Evolutionary conservation across 2,888 invertebrate genomes (phyloP).

Genomic region (Papilio protenor): DNA sequence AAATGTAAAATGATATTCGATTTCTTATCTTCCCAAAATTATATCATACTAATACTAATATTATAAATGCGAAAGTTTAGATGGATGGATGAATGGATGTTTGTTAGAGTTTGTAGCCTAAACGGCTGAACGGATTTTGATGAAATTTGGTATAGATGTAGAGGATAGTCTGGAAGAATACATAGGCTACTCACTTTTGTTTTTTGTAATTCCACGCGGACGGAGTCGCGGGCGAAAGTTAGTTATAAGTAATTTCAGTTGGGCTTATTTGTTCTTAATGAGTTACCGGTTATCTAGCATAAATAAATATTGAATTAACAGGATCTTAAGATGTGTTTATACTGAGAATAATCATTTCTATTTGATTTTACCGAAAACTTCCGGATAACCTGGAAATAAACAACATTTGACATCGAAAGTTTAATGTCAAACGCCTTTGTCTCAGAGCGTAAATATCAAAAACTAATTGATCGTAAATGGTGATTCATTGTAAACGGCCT

Average conservation of each 20-base stretch:
- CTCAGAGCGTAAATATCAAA: conserved; percentile 54
- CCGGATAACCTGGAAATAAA: not conserved
- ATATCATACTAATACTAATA: not conserved
- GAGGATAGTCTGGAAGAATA: too few relatives aligned
- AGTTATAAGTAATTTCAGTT: not conserved
- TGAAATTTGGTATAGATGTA: too few relatives aligned
- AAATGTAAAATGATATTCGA: not conserved
- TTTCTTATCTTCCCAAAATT: not conserved
- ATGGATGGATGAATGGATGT: too few relatives aligned
- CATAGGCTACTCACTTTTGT: too few relatives aligned
- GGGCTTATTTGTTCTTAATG: not conserved
- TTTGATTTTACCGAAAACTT: not conserved
- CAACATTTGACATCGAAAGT: conserved; percentile 42
- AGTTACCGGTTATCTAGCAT: not conserved
- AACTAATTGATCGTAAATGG: conserved; percentile 62
- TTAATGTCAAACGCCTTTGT: conserved; percentile 72
- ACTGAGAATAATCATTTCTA: not conserved
- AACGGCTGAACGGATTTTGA: too few relatives aligned
- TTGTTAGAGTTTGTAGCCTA: too few relatives aligned
- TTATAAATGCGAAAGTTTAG: too few relatives aligned
- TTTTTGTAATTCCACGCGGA: too few relatives aligned
- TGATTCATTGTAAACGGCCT: conserved; percentile 59
- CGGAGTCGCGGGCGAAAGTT: too few relatives aligned
- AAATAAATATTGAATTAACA: not conserved
- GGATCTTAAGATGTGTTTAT: not conserved